phyloP scores from a whole-genome alignment of 2,797 vertebrate genomes.

The Sebastes ruberrimus region DNA sequence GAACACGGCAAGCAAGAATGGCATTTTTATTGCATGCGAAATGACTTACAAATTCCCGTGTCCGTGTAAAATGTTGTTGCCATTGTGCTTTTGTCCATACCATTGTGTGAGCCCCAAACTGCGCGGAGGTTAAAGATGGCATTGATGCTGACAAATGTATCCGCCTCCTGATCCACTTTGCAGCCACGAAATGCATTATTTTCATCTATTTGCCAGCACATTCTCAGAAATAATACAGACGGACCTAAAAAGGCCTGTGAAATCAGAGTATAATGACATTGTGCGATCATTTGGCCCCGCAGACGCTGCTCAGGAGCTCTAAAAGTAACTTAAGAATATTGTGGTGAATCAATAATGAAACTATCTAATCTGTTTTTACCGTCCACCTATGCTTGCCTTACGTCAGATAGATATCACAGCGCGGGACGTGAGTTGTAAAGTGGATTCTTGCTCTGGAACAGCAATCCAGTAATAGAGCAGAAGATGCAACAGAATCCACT shows the following conservation, averaged over 20 bases:
- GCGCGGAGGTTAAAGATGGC: not conserved
- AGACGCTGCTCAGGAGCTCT: constrained; percentile 64
- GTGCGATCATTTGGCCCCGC: constrained; percentile 67
- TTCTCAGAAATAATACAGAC: constrained; percentile 67
- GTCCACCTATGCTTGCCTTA: constrained; percentile 79
- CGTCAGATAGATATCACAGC: constrained; percentile 75
- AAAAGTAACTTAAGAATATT: constrained; percentile 84
- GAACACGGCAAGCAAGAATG: not conserved
- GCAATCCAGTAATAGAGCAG: constrained; percentile 65
- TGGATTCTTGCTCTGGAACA: constrained; percentile 63
- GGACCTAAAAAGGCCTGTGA: constrained; percentile 63
- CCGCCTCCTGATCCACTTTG: constrained; percentile 19
- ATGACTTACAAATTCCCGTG: not conserved
- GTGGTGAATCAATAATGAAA: constrained; percentile 86
- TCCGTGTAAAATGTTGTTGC: not conserved
- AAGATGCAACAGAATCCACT: constrained; percentile 73
- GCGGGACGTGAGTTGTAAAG: constrained; percentile 67
- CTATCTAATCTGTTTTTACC: constrained; percentile 82
- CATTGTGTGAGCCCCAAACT: not conserved
- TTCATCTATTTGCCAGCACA: constrained; percentile 42
- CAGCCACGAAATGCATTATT: constrained; percentile 49
- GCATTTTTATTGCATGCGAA: accelerated
- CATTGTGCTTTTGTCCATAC: not conserved
- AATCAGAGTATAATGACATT: constrained; percentile 76
- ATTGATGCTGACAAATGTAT: constrained; percentile 14